These are phyloP conservation scores for Trogon surrucura DNA, from an alignment of 2,113 vertebrate species.

Conservation along the genomic window DNA sequence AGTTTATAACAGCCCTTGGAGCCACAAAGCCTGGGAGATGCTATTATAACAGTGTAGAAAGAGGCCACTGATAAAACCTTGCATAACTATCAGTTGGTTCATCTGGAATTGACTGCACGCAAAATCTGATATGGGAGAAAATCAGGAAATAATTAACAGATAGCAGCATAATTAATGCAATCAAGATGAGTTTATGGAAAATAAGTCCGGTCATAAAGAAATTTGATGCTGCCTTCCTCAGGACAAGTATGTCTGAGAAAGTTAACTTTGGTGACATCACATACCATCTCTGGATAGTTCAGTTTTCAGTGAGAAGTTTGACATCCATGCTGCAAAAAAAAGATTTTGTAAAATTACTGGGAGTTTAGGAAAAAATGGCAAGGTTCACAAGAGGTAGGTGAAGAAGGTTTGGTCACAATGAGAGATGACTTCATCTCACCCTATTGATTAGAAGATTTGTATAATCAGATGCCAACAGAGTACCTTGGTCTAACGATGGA, in stretches of 20 bases:
- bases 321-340: not conserved
- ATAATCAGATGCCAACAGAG: not conserved
- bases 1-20: not conserved
- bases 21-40: not conserved
- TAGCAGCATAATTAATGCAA: slow-evolving; percentile 60
- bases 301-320: not conserved
- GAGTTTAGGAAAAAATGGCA: not conserved
- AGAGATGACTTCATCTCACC: not conserved
- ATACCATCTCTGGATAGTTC: not conserved
- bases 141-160: slow-evolving; percentile 65
- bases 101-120: slow-evolving; percentile 37
- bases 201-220: not conserved
- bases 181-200: slow-evolving; percentile 48
- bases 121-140: slow-evolving; percentile 36
- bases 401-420: not conserved
- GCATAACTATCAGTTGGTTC: not conserved
- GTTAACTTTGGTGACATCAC: not conserved
- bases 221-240: not conserved
- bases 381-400: not conserved
- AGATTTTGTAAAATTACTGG: not conserved
- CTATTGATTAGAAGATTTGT: not conserved
- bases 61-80: not conserved
- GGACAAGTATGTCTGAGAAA: not conserved
- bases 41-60: not conserved
- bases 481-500: not conserved